Evolutionary conservation across 2,888 invertebrate genomes (phyloP).

Genomic region (Lasioglossum pauxillum): DNA sequence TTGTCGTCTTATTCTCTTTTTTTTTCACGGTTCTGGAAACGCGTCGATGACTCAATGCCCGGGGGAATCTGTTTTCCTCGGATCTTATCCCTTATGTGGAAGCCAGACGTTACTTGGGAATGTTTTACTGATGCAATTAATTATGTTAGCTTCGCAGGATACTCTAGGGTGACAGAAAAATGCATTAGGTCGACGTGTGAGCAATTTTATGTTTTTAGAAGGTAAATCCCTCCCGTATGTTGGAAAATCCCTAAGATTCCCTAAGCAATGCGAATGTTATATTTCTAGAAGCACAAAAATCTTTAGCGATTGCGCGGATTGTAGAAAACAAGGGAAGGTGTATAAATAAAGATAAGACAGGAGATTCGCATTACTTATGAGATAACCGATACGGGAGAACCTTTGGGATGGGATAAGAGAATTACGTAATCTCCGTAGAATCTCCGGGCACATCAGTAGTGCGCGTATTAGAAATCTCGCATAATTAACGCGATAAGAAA

Average conservation of each 20-base stretch:
- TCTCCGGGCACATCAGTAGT: background rate
- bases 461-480: background rate
- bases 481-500: background rate
- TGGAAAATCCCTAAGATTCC: background rate
- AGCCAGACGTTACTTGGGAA: background rate
- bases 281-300: background rate
- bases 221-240: background rate
- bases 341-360: background rate
- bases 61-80: background rate
- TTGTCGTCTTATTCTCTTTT: background rate
- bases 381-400: background rate
- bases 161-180: background rate
- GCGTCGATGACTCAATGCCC: conserved; percentile 68
- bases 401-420: background rate
- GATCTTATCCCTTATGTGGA: background rate
- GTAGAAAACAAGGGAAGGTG: background rate
- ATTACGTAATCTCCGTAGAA: background rate
- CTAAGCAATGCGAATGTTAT: too few species aligned
- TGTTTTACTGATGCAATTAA: background rate
- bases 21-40: conserved; percentile 56
- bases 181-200: background rate
- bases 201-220: background rate
- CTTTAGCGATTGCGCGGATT: background rate
- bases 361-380: background rate
- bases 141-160: background rate